These are phyloP conservation scores for Aquila chrysaetos DNA, from an alignment of 2,797 vertebrate genomes.

Conservation along the genomic window DNA sequence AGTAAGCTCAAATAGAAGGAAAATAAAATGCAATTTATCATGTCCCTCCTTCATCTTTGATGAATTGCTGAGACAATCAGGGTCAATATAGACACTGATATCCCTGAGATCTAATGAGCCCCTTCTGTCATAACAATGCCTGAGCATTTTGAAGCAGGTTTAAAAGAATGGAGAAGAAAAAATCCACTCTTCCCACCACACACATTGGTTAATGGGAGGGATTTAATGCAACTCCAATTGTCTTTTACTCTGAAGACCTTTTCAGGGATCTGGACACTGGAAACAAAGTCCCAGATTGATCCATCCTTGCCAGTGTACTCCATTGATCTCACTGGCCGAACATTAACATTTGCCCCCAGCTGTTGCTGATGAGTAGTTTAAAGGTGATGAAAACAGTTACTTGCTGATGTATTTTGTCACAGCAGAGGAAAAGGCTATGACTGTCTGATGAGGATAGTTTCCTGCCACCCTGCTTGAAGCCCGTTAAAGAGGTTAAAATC, in stretches of 20 bases:
- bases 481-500: not conserved
- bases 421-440: not conserved
- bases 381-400: not conserved
- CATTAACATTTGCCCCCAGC: accelerated
- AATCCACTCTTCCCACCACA: not conserved
- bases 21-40: not conserved
- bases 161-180: not conserved
- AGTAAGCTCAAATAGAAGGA: not conserved
- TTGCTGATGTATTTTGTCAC: not conserved
- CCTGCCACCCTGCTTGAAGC: not conserved
- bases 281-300: not conserved
- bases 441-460: not conserved
- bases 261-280: not conserved
- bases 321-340: not conserved
- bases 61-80: not conserved
- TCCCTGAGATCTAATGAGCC: not conserved
- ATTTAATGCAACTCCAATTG: not conserved
- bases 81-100: not conserved
- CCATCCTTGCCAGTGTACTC: not conserved
- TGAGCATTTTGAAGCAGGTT: not conserved
- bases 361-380: not conserved
- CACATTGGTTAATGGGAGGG: not conserved
- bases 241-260: not conserved
- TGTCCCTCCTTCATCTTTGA: not conserved
- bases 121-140: not conserved